phyloP scores from a whole-genome alignment of 2,797 vertebrate species.

The Sebastes kiyomatsui region DNA sequence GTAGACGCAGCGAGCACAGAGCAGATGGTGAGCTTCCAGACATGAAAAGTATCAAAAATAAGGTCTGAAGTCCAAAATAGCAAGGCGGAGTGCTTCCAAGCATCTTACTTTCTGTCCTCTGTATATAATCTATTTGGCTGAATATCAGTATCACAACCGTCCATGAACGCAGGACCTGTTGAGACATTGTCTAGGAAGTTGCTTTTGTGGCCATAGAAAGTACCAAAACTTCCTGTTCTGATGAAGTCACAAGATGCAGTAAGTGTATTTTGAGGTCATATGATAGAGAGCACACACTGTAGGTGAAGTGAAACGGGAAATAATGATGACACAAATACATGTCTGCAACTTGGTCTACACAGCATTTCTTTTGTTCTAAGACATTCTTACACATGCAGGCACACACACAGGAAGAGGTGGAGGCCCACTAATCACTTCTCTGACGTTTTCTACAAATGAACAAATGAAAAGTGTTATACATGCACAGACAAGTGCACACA shows the following conservation, averaged over 20 bases:
- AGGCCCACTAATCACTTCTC: not conserved
- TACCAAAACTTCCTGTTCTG: not conserved
- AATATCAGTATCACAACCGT: not conserved
- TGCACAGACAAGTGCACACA: not conserved
- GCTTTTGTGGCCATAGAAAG: not conserved
- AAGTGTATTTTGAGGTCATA: not conserved
- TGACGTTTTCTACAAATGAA: not conserved
- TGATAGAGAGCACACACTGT: not conserved
- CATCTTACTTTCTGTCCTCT: not conserved
- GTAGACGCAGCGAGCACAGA: not conserved
- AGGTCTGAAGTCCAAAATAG: slow-evolving; percentile 19
- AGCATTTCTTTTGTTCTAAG: not conserved
- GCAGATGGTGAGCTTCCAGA: slow-evolving; percentile 24
- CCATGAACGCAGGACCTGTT: not conserved
- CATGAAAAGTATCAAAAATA: not conserved
- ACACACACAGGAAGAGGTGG: not conserved
- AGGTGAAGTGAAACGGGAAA: not conserved
- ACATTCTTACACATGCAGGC: not conserved
- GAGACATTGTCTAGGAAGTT: not conserved
- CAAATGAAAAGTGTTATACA: not conserved
- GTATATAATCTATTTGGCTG: not conserved
- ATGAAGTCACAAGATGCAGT: not conserved
- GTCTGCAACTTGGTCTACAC: not conserved
- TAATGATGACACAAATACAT: not conserved
- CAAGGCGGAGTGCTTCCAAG: not conserved